These are phyloP conservation scores for Bombus haemorrhoidalis DNA, from an alignment of 1,140 invertebrate species.

Conservation along the genomic window DNA sequence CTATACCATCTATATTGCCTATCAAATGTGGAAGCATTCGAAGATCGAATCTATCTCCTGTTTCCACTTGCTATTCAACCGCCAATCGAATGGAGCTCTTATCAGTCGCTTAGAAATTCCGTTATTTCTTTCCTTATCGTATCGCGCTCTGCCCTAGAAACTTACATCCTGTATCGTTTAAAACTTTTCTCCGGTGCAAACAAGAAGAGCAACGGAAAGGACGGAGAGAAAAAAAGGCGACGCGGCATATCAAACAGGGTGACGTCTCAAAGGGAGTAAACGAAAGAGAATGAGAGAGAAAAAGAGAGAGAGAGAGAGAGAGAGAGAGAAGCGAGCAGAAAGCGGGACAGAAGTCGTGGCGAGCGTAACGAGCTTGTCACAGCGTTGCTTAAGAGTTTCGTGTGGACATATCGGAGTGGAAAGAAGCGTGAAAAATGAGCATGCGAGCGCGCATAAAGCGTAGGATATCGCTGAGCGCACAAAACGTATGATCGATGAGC, in stretches of 20 bases:
- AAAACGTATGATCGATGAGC: slow-evolving; percentile 71
- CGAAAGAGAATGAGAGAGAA: not conserved
- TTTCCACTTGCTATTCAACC: not conserved
- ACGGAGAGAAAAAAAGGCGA: not conserved
- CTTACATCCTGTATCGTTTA: not conserved
- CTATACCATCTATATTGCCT: not conserved
- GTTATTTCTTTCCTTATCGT: not conserved
- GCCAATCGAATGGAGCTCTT: not conserved
- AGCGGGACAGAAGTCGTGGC: slow-evolving; percentile 27
- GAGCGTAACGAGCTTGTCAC: slow-evolving; percentile 61
- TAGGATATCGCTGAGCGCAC: slow-evolving; percentile 49
- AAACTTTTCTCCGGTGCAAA: not conserved
- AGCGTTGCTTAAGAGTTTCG: slow-evolving; percentile 57
- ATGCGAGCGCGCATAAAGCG: slow-evolving; percentile 32
- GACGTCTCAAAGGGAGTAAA: not conserved
- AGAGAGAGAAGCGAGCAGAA: not conserved
- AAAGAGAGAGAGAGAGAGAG: not conserved
- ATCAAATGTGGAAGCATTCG: not conserved
- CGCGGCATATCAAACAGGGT: too few relatives aligned
- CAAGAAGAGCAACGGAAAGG: not conserved
- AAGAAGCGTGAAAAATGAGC: slow-evolving; percentile 69
- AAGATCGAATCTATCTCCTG: not conserved
- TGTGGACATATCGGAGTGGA: slow-evolving; percentile 54
- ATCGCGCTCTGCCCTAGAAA: not conserved
- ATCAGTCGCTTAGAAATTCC: not conserved